Conservation (phyloP, 2,888 invertebrate genomes). For the Noctuana brunneofusca region DNA sequence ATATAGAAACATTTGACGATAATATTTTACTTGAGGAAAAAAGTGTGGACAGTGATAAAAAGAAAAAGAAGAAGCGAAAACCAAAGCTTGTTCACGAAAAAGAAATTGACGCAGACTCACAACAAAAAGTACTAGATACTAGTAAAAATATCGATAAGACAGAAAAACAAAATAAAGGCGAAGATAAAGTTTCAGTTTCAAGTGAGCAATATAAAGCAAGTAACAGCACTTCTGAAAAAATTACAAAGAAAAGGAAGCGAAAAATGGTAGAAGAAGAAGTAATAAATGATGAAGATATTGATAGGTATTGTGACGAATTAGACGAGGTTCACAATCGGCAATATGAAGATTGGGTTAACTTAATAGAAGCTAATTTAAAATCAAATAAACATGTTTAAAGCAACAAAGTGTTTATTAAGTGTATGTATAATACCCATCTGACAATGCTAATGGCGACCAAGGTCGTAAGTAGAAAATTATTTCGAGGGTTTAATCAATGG, state of each 20-base stretch:
- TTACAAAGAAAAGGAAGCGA: conserved; percentile 45
- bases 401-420: not conserved
- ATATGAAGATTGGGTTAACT: conserved; percentile 71
- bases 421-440: not conserved
- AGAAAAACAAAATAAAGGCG: not conserved
- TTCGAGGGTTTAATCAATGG: too few relatives aligned
- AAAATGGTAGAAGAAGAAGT: conserved; percentile 52
- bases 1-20: not conserved
- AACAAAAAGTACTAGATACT: not conserved
- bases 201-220: not conserved
- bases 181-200: not conserved
- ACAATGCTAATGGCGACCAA: not conserved
- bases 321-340: conserved; percentile 68
- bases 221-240: conserved; percentile 5
- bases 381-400: conserved; percentile 50
- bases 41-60: not conserved
- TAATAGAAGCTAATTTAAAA: conserved; percentile 67
- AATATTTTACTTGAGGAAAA: not conserved
- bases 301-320: conserved; percentile 71
- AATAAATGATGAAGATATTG: conserved; percentile 72
- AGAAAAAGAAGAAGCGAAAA: not conserved
- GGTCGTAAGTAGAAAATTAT: too few relatives aligned
- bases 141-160: not conserved
- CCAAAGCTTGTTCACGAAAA: not conserved
- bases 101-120: not conserved